Base-by-base conservation (phyloP, 2,888 invertebrate genomes). In the Cheilosia impressa region DNA sequence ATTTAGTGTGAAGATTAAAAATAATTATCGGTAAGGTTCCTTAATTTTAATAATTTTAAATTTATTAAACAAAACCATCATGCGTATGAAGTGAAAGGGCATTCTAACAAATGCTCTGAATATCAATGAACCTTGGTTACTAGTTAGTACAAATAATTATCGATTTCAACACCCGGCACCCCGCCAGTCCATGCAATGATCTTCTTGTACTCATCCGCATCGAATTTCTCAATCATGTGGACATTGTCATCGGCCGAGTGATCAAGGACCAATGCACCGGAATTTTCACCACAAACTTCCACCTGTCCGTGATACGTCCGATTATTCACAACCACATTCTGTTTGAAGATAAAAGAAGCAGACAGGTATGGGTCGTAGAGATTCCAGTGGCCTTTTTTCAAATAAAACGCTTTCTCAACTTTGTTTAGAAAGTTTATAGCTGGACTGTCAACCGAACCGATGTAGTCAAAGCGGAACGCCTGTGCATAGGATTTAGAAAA, bases 251-350 rank as follows among this genome's bases (percentile, higher is more conserved):
- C 47, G 68, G 88, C 88, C 15, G 88, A 79, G 89, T 93, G 93
- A 90, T 95, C 94, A n/a, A 95, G 91, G 0, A 95, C 93, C 89
- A 95, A 93, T 91, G 94, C 94, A 4, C 95, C 95, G 62, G 95
- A 94, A 88, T 93, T 92, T 7, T 81, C 88, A 7, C 94, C 94
- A 62, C 90, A 89, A 22, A 95, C 89, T 89, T 95, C 95, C 9
- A 95, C 93, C 2, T 94, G 93, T 7, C 92, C 93, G 89, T 94
- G 92, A 79, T 89, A 90, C 0, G 79, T 65, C 34, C 88, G 85
- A 52, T 87, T 84, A 34, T 88, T 88, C 10, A 87, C 89, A 17
- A 92, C 91, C 58, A 92, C 89, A 34, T 92, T 89, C 0, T 88
- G 82, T 7, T 93, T 93, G 88, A 91, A 91, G 19, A 93, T 82